Evolutionary conservation across 2,113 vertebrate species (phyloP).

Genomic region (Hirundichthys speculiger): DNA sequence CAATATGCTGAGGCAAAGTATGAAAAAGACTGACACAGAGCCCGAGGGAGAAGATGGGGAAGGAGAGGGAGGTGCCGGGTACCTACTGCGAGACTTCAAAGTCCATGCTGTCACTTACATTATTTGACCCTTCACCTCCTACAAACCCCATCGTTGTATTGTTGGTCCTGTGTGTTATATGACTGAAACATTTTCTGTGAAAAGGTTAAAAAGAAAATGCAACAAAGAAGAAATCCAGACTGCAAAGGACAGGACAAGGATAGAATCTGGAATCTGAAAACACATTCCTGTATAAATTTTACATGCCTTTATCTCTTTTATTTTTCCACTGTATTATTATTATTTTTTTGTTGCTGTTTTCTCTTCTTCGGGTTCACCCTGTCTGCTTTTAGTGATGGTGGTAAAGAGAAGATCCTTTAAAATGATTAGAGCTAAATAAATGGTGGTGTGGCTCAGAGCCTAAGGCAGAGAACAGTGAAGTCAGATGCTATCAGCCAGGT

Average conservation of each 20-base stretch:
- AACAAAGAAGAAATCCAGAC: constrained; percentile 13
- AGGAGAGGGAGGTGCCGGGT: constrained; percentile 42
- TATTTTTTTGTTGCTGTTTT: constrained; percentile 6
- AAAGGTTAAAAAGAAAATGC: constrained; percentile 21
- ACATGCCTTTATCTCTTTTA: constrained; percentile 38
- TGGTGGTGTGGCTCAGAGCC: constrained; percentile 49
- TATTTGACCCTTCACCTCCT: constrained; percentile 68
- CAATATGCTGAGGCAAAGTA: constrained; percentile 10
- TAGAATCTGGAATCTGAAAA: constrained; percentile 28
- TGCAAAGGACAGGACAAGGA: constrained; percentile 14
- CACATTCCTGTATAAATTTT: constrained; percentile 16
- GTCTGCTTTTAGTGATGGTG: constrained; percentile 53
- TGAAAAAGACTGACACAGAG: constrained; percentile 31
- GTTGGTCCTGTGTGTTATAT: constrained; percentile 32
- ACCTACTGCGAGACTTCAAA: constrained; percentile 76
- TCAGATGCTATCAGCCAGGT: constrained; percentile 78
- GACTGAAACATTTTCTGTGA: constrained; percentile 2
- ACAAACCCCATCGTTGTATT: constrained; percentile 47
- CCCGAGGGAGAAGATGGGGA: constrained; percentile 50
- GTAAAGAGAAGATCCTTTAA: constrained; percentile 70
- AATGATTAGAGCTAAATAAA: constrained; percentile 78
- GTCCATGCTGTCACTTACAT: constrained; percentile 72
- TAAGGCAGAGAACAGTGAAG: constrained; percentile 70
- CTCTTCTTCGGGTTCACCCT: constrained; percentile 39
- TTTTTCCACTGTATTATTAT: constrained; percentile 4